Base-by-base conservation (phyloP, 2,113 vertebrate species). In the Prunella himalayana region DNA sequence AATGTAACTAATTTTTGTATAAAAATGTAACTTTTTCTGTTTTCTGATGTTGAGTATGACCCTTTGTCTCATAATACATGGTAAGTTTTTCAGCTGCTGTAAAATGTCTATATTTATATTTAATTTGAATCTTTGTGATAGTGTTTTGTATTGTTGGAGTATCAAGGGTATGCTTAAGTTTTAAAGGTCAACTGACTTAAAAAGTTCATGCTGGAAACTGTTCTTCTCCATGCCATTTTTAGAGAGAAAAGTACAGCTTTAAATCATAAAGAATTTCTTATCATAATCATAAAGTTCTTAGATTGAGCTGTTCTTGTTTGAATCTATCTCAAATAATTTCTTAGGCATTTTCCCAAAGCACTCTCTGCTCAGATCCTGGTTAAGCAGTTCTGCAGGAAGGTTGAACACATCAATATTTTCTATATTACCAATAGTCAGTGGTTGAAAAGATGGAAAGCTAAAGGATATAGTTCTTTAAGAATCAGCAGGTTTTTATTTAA, bases 361-460 rank as follows among this genome's bases (percentile, higher is more conserved):
- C 4, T 60, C 16, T 65, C 39, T 59, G 33, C 25, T 92, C n/a
- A 35, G 37, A 42, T 88, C 54, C n/a, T 35, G 8, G 14, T 90
- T 47, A 65, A 79, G 33, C n/a, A 71, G 9, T 85, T 87, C 41
- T 71, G 39, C 30, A 44, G 42, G 39, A 57, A 61, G 35, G 42
- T 60, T 71, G 56, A 90, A 63, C 11, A 15, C 3, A 0, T 44
- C 65, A 57, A 30, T 95, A 7, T 75, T 81, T 86, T 88, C 35
- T 59, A 0, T 72, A 13, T 60, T 80, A 64, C 8, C 15, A 3
- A 1, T 42, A 70, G 47, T 65, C 37, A 90, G 2, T 1, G 1
- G 5, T 57, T 91, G 73, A 57, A 94, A 70, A 78, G 39, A 23
- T 56, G 20, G 49, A 86, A 82, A 75, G 17, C 23, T 49, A 56